Base-by-base conservation (phyloP, 2,113 vertebrate species). In the Passer domesticus region DNA sequence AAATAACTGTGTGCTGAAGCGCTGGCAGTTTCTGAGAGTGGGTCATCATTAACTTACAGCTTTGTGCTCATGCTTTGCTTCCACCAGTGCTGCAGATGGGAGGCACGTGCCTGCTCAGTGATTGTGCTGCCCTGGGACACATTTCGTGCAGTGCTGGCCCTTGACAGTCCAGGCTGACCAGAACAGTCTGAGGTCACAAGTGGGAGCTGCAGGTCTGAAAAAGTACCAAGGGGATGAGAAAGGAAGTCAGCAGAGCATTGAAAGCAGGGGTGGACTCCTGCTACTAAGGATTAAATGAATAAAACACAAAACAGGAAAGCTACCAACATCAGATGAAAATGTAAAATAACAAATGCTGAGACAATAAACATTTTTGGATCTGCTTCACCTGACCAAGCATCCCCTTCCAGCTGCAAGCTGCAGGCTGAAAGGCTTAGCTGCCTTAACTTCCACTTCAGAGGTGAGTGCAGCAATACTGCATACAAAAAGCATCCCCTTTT, bases 181-280 rank as follows among this genome's bases (percentile, higher is more conserved):
- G 96, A 82, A 94, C 99, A 99, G 82, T 98, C 98, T 50, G 96
- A 92, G 21, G 97, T 97, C 93, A 77, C 95, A 92, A 99, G 92
- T 59, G 97, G 97, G 91, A 98, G 97, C 56, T 80, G 85, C 52
- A 98, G 33, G 31, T 96, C 98, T 99, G 96, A 72, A 98, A 98
- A 95, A 46, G 76, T 47, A 87, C 46, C 59, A 92, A 66, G 31
- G 44, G 30, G 72, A 50, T 63, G 62, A 81, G 89, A 92, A 43
- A 82, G 14, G 53, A 52, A 78, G 52, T 95, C 78, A 96, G 72
- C 43, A 66, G 52, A 73, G 17, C 78, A 46, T 8, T 85, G 37
- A 80, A 95, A 83, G 16, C 25, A 53, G 21, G 0, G 0, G 6
- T 33, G 1, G 2, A 24, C 35, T 74, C 39, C 41, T 50, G 25